Evolutionary conservation across 2,113 vertebrate species (phyloP).

Genomic region (Sylvia atricapilla): DNA sequence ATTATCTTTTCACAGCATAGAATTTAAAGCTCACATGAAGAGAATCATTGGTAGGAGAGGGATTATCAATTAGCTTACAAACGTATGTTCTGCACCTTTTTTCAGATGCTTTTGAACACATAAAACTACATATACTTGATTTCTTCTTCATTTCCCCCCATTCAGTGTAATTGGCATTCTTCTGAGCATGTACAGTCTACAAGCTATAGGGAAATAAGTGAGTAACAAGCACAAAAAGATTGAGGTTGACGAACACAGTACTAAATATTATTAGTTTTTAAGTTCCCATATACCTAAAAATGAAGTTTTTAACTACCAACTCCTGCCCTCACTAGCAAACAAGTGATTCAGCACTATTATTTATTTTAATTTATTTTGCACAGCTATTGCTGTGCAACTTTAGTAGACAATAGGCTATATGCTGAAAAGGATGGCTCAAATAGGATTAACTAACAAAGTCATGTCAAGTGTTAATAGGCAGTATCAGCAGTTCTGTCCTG

Average conservation of each 20-base stretch:
- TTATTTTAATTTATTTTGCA: not conserved
- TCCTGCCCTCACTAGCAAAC: not conserved
- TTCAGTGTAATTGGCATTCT: not conserved
- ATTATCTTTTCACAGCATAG: not conserved
- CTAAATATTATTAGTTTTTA: not conserved
- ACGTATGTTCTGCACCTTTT: not conserved
- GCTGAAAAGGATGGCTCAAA: not conserved
- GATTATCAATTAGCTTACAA: not conserved
- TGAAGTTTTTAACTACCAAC: not conserved
- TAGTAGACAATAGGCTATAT: not conserved
- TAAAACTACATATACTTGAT: not conserved
- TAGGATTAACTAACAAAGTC: not conserved
- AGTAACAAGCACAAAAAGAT: not conserved
- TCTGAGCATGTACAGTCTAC: not conserved
- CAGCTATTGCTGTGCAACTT: not conserved
- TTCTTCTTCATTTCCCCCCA: not conserved
- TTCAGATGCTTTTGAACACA: not conserved
- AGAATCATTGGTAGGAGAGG: not conserved
- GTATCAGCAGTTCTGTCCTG: not conserved
- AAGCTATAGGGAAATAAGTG: not conserved
- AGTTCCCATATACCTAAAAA: not conserved
- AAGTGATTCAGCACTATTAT: not conserved
- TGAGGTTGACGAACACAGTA: not conserved
- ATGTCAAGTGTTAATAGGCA: not conserved
- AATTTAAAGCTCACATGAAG: not conserved